Percentiles rank a stretch among this genome's conserved stretches.
Conservation (phyloP, 2,797 vertebrate species). For the Xenopus petersii region DNA sequence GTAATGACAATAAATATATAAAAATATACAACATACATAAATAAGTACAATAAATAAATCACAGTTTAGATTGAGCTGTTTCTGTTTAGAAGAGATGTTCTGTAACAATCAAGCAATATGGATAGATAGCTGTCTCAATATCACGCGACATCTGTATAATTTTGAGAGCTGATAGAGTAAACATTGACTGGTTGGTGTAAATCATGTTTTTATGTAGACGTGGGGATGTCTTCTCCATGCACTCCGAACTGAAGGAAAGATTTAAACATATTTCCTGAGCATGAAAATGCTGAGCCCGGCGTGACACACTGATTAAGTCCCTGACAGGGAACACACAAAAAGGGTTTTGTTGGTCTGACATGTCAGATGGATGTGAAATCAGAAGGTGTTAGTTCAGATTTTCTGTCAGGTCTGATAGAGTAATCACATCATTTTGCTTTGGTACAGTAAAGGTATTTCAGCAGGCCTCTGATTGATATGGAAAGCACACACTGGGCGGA, state of each 20-base stretch:
- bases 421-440: constrained; percentile 55
- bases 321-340: constrained; percentile 89
- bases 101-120: background rate
- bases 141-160: constrained; percentile 5
- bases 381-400: constrained; percentile 77
- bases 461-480: background rate
- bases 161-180: constrained; percentile 56
- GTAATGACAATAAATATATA: too few species aligned
- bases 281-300: constrained; percentile 68
- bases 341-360: constrained; percentile 89
- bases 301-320: constrained; percentile 85
- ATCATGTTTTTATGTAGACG: constrained; percentile 72
- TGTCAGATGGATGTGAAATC: constrained; percentile 86
- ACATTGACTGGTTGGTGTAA: constrained; percentile 77
- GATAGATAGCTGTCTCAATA: background rate
- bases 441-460: background rate
- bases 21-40: too few species aligned
- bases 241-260: constrained; percentile 75
- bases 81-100: too few species aligned
- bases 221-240: constrained; percentile 79
- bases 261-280: constrained; percentile 75
- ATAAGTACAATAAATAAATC: too few species aligned
- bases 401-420: constrained; percentile 77
- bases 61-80: too few species aligned
- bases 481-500: too few species aligned